A percentile compares a stretch with the other conserved stretches of the same genome.
Conservation (phyloP, 2,797 vertebrate species). For the Arnoldichthys spilopterus region DNA sequence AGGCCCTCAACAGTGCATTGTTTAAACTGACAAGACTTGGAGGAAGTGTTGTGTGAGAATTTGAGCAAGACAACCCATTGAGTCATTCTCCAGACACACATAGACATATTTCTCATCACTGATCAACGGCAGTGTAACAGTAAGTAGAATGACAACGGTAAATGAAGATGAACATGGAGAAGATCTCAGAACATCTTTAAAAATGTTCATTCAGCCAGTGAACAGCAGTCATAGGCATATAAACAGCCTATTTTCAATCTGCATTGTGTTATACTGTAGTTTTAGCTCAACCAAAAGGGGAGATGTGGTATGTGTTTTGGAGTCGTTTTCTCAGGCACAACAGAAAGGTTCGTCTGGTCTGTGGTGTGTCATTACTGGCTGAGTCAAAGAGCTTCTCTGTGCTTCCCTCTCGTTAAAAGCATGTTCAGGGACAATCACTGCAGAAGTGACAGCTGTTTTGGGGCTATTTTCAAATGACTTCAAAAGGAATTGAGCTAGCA, state of each 20-base stretch:
- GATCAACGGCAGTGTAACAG: slow-evolving; percentile 20
- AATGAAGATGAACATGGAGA: slow-evolving; percentile 11
- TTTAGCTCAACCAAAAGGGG: not conserved
- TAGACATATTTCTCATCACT: slow-evolving; percentile 19
- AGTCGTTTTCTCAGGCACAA: slow-evolving; percentile 49
- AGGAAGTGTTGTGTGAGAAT: slow-evolving; percentile 30
- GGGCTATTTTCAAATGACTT: slow-evolving; percentile 59
- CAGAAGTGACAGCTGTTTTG: slow-evolving; percentile 67
- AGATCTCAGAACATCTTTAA: slow-evolving; percentile 22
- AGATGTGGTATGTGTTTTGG: slow-evolving; percentile 44
- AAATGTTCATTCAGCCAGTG: not conserved
- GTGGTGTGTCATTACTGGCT: slow-evolving; percentile 61
- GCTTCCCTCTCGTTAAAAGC: slow-evolving; percentile 64
- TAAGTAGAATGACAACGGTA: slow-evolving; percentile 27
- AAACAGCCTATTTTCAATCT: not conserved
- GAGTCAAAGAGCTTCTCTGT: slow-evolving; percentile 41
- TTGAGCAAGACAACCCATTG: slow-evolving; percentile 10
- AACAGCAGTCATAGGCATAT: not conserved
- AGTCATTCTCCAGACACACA: slow-evolving; percentile 37
- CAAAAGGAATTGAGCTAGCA: slow-evolving; percentile 65
- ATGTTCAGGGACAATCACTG: slow-evolving; percentile 62
- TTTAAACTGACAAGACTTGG: slow-evolving; percentile 49
- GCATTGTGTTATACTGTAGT: not conserved
- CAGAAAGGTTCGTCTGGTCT: slow-evolving; percentile 55
- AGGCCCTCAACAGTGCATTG: slow-evolving; percentile 41